Evolutionary conservation across 2,888 invertebrate genomes (phyloP).

Genomic region (Brachyptera putata): DNA sequence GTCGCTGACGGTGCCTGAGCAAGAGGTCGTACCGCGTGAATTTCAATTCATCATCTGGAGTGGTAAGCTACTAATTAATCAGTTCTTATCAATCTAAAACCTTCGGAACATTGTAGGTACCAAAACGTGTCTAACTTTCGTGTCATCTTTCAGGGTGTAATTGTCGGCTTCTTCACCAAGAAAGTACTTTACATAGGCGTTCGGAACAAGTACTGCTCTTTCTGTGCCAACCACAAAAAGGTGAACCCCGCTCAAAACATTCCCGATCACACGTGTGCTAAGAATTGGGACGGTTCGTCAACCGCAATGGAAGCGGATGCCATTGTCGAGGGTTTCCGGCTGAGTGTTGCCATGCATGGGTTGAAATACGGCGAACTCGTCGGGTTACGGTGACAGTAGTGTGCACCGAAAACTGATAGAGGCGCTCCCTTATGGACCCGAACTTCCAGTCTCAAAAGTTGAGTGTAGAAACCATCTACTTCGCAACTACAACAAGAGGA

Average conservation of each 20-base stretch:
- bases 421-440: slow-evolving; percentile 18
- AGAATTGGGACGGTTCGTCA: slow-evolving; percentile 10
- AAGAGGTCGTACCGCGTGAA: slow-evolving; percentile 36
- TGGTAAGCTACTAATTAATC: slow-evolving; percentile 27
- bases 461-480: no score
- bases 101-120: no score
- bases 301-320: slow-evolving; percentile 9
- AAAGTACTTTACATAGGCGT: slow-evolving; percentile 24
- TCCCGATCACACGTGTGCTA: no score
- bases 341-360: no score
- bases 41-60: slow-evolving; percentile 31
- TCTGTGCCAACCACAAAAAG: slow-evolving; percentile 20
- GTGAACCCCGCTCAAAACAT: no score
- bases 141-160: slow-evolving; percentile 30
- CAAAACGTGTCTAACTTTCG: no score
- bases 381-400: slow-evolving; percentile 21
- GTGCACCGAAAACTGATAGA: slow-evolving; percentile 22
- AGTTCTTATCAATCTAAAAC: no score
- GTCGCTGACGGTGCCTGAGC: slow-evolving; percentile 38
- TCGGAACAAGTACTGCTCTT: slow-evolving; percentile 22
- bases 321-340: slow-evolving; percentile 29
- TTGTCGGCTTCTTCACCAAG: slow-evolving; percentile 25
- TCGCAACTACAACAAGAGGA: slow-evolving; percentile 1
- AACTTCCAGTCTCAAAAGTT: neutral
- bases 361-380: slow-evolving; percentile 26